These are phyloP conservation scores for Ictidomys tridecemlineatus DNA, from an alignment of 2,113 vertebrate species.

Conservation along the genomic window DNA sequence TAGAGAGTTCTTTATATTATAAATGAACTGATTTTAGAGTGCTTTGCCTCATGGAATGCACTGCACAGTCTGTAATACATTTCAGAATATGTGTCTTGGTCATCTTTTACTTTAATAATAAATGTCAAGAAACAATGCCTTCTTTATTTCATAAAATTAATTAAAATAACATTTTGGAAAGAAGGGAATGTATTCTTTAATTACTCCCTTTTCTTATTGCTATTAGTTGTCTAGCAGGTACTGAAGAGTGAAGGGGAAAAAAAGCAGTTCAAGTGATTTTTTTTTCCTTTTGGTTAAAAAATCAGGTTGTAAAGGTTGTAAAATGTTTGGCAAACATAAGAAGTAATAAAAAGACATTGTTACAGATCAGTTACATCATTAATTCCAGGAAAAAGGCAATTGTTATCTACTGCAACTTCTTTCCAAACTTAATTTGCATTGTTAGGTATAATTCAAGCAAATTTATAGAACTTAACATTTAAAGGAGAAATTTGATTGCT, in stretches of 20 bases:
- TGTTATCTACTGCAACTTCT: constrained; percentile 73
- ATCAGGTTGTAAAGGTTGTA: background rate
- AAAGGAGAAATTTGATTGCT: constrained; percentile 60
- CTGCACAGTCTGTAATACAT: constrained; percentile 46
- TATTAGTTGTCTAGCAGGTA: constrained; percentile 68
- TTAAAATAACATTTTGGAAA: constrained; percentile 60
- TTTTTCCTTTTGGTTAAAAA: constrained; percentile 6
- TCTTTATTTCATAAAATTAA: constrained; percentile 66
- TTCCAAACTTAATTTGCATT: constrained; percentile 27
- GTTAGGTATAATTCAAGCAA: constrained; percentile 64
- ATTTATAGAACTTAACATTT: constrained; percentile 62
- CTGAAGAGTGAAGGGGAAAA: constrained; percentile 40
- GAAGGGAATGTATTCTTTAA: constrained; percentile 49
- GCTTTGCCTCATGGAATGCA: constrained; percentile 69
- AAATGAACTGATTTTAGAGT: constrained; percentile 64
- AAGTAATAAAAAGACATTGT: constrained; percentile 73
- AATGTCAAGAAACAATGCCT: constrained; percentile 55
- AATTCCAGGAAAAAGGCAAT: constrained; percentile 74
- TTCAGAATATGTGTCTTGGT: constrained; percentile 47
- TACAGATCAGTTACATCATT: constrained; percentile 70
- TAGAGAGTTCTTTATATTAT: constrained; percentile 40
- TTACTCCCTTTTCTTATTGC: constrained; percentile 54
- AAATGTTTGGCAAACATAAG: constrained; percentile 76
- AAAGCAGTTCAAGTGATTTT: constrained; percentile 52
- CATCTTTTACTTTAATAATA: constrained; percentile 62